Evolutionary conservation across 2,888 invertebrate genomes (phyloP), one percentile per base, ranked within the genome.

Genomic region (Drosophila borealis): DNA sequence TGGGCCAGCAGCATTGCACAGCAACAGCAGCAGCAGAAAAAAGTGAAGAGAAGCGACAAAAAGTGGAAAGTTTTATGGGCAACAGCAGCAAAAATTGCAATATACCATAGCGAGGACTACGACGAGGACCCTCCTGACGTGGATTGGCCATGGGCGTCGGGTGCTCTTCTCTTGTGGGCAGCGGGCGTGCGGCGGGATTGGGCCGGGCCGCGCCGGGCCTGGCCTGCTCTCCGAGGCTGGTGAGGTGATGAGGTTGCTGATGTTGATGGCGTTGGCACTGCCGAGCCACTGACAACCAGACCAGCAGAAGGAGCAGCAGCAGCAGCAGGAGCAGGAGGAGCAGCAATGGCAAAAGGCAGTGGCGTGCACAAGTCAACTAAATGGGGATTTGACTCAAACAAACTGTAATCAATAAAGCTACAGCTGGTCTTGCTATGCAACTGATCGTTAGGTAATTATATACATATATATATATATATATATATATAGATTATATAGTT

Each of bases 41-140:
- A 65, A 55, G 39, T 49, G 48, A 70, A 69, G 62, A 79, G 70
- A 45, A 72, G 62, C 73, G 82, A 78, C 81, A 89, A 88, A 89
- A 85, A 85, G 81, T 83, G 90, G 81, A 85, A 85, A 85, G 87
- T 85, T 85, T 89, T 85, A 85, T 85, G 85, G 90, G 73, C 81
- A 85, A 80, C 87, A 86, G 84, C 90, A 89, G 84, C 90, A 85
- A 86, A 85, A 85, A 89, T 89, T 85, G 84, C 84, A 89, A 89
- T 89, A 89, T 89, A 89, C 80, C 80, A 62, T 65, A 54, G 78
- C 69, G 42, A 77, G 65, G 64, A 63, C 61, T 44, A 51, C 71
- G 37, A 75, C 25, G 54, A 55, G 55, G 48, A 75, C 34, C 53
- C 76, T 46, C 59, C 55, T 29, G 48, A 53, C 51, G 41, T 44